Percentiles rank a stretch among this genome's conserved stretches.
phyloP scores from a whole-genome alignment of 2,888 invertebrate genomes.

The Hydrotaea diabolus region DNA sequence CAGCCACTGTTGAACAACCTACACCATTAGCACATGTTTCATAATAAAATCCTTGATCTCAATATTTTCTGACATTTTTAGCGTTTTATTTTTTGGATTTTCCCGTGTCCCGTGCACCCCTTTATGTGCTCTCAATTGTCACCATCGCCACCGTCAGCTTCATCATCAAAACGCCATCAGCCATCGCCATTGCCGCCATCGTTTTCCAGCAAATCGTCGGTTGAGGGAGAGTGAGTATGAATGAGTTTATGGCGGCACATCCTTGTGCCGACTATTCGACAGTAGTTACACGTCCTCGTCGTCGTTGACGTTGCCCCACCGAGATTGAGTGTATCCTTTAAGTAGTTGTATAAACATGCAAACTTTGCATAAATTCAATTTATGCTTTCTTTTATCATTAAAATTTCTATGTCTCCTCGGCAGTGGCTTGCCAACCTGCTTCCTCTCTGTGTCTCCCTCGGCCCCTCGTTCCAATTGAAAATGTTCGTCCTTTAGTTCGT shows the following conservation, averaged over 20 bases:
- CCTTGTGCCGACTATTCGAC: slow-evolving; percentile 1
- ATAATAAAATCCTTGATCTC: slow-evolving; percentile 63
- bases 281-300: background rate
- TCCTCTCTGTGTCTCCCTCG: background rate
- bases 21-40: slow-evolving; percentile 31
- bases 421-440: background rate
- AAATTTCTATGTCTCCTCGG: slow-evolving; percentile 46
- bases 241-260: slow-evolving; percentile 24
- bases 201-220: background rate
- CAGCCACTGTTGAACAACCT: background rate
- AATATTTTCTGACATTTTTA: slow-evolving; percentile 40
- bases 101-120: background rate
- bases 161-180: slow-evolving; percentile 2
- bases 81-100: slow-evolving; percentile 15
- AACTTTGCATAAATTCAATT: slow-evolving; percentile 67
- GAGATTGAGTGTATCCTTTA: slow-evolving; percentile 50
- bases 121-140: background rate
- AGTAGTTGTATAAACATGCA: slow-evolving; percentile 63
- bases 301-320: too few species aligned
- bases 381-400: slow-evolving; percentile 64
- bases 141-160: background rate
- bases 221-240: background rate
- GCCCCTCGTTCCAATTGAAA: too few species aligned
- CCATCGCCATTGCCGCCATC: background rate
- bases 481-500: background rate